A percentile compares a stretch with the other conserved stretches of the same genome.
These are phyloP conservation scores for Idaea dimidiata DNA, from an alignment of 2,888 invertebrate genomes.

Conservation along the genomic window DNA sequence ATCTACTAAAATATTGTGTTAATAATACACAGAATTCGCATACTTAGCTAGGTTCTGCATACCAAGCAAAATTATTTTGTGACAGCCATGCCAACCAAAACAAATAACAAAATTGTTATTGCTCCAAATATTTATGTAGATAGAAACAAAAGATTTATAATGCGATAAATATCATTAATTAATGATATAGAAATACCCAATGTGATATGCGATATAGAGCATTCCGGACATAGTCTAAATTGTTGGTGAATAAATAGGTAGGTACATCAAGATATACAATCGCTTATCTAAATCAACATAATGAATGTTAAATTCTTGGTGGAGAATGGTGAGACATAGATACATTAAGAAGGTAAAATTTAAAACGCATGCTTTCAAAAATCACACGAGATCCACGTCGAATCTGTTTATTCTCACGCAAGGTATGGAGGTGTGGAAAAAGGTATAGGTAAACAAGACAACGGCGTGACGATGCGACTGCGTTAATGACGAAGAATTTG, in stretches of 20 bases:
- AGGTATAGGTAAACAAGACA: constrained; percentile 33
- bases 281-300: constrained; percentile 50
- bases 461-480: constrained; percentile 53
- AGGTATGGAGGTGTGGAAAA: constrained; percentile 42
- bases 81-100: constrained; percentile 45
- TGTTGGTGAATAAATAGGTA: constrained; percentile 49
- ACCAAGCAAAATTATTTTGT: constrained; percentile 44
- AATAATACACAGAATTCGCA: neutral
- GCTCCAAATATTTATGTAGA: constrained; percentile 34
- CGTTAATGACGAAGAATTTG: constrained; percentile 74
- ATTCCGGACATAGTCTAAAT: constrained; percentile 50
- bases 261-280: constrained; percentile 36
- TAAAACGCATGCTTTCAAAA: constrained; percentile 34
- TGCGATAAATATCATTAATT: constrained; percentile 41
- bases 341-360: constrained; percentile 30
- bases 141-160: constrained; percentile 30
- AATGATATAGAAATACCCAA: constrained; percentile 33
- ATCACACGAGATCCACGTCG: constrained; percentile 37
- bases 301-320: constrained; percentile 58
- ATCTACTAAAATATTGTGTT: neutral
- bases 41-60: constrained; percentile 40
- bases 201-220: constrained; percentile 42
- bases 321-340: constrained; percentile 36
- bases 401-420: constrained; percentile 41
- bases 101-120: constrained; percentile 40